Conservation (phyloP, 2,113 vertebrate genomes). For the Osmerus eperlanus region DNA sequence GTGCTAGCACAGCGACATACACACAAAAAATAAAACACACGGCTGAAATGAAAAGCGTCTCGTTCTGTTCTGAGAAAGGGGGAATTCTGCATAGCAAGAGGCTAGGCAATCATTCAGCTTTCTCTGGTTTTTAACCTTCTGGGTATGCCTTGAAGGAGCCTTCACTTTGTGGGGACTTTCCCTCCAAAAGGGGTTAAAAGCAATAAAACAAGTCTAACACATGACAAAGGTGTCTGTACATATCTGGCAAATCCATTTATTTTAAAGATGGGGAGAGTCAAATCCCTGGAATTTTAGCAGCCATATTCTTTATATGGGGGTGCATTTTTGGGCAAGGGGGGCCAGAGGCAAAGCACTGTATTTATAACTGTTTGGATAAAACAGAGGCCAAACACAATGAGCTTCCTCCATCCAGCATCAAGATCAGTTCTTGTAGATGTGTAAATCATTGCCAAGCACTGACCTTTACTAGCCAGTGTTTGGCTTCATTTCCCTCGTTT, state of each 20-base stretch:
- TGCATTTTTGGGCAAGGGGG: slow-evolving; percentile 21
- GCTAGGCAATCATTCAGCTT: slow-evolving; percentile 19
- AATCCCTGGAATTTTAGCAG: slow-evolving; percentile 8
- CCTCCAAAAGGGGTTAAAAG: slow-evolving; percentile 16
- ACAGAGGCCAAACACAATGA: slow-evolving; percentile 24
- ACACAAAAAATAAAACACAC: neutral
- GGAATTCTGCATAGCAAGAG: neutral
- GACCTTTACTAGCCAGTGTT: slow-evolving; percentile 41
- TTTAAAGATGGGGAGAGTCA: neutral
- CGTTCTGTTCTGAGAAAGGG: slow-evolving; percentile 5
- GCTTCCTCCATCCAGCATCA: slow-evolving; percentile 24
- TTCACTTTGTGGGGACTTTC: slow-evolving; percentile 36
- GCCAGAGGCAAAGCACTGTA: slow-evolving; percentile 1
- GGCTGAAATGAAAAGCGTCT: slow-evolving; percentile 23
- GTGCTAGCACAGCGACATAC: slow-evolving; percentile 5
- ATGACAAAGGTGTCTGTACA: slow-evolving; percentile 21
- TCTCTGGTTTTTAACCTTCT: neutral
- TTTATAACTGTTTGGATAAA: slow-evolving; percentile 14
- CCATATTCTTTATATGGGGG: slow-evolving; percentile 7
- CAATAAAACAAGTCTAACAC: slow-evolving; percentile 34
- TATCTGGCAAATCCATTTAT: slow-evolving; percentile 29
- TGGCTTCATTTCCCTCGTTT: slow-evolving; percentile 29
- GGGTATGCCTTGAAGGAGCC: neutral
- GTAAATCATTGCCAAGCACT: slow-evolving; percentile 56
- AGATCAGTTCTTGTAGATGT: slow-evolving; percentile 40